phyloP scores from a whole-genome alignment of 2,797 vertebrate species.

The Phrynocephalus forsythii region DNA sequence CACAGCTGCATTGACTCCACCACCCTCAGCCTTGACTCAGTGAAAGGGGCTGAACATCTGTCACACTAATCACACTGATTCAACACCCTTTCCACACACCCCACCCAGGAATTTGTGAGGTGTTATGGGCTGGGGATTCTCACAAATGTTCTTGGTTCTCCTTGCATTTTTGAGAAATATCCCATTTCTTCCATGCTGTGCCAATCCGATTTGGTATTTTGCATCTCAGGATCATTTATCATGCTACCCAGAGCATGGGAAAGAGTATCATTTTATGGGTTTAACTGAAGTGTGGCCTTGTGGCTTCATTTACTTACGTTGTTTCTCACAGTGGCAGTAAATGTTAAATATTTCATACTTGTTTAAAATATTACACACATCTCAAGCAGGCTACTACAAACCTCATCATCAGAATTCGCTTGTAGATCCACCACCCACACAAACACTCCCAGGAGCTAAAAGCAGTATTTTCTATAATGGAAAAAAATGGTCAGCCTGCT shows the following conservation, averaged over 20 bases:
- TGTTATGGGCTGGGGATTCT: neutral
- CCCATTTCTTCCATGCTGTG: neutral
- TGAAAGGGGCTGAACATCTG: too few relatives aligned
- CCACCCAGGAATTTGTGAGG: too few relatives aligned
- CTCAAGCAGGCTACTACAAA: neutral
- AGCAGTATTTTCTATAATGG: neutral
- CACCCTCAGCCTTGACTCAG: too few relatives aligned
- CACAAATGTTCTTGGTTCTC: neutral
- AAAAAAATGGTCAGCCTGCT: neutral
- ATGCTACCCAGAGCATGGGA: neutral
- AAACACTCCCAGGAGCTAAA: neutral
- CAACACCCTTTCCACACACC: too few relatives aligned
- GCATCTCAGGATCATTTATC: neutral
- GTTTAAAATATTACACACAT: slow-evolving; percentile 4
- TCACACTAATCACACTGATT: too few relatives aligned
- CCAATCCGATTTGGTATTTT: neutral
- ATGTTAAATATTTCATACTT: neutral
- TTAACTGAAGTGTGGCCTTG: neutral
- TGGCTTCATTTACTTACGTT: slow-evolving; percentile 11
- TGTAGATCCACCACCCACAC: neutral
- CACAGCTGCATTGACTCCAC: too few relatives aligned
- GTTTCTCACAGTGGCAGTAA: neutral
- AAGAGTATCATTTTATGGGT: neutral
- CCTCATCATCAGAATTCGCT: neutral
- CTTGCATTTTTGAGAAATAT: neutral